Evolutionary conservation across 2,888 invertebrate species (phyloP).

Genomic region (Noctua comes): DNA sequence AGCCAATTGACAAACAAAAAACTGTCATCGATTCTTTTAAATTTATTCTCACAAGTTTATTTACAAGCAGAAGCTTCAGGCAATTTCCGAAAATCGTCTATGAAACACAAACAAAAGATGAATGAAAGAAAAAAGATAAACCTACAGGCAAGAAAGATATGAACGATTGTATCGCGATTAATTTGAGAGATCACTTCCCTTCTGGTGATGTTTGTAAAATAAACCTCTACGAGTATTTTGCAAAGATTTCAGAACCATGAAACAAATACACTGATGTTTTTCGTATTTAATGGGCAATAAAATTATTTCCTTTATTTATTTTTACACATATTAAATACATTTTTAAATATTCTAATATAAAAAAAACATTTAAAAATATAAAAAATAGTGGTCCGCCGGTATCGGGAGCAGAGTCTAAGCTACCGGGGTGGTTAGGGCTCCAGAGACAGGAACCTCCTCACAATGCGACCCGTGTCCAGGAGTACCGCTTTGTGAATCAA

Average conservation of each 20-base stretch:
- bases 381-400: no score
- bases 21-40: slow-evolving; percentile 14
- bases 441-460: no score
- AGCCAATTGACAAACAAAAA: not conserved
- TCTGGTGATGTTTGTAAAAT: slow-evolving; percentile 42
- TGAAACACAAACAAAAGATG: slow-evolving; percentile 48
- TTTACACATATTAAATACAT: no score
- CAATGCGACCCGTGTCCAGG: no score
- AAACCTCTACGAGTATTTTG: slow-evolving; percentile 32
- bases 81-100: slow-evolving; percentile 37
- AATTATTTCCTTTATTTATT: no score
- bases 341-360: no score
- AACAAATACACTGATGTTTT: not conserved
- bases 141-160: slow-evolving; percentile 18
- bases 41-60: slow-evolving; percentile 27
- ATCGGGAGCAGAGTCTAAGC: no score
- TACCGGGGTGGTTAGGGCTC: no score
- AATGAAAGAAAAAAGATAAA: slow-evolving; percentile 44
- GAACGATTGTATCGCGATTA: slow-evolving; percentile 36
- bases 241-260: slow-evolving; percentile 9
- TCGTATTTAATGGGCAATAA: not conserved
- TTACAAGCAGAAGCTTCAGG: slow-evolving; percentile 33
- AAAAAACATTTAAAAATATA: no score
- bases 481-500: no score
- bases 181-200: slow-evolving; percentile 41